Evolutionary conservation across 2,797 vertebrate species (phyloP).

Genomic region (Oreonectes daqikongensis): DNA sequence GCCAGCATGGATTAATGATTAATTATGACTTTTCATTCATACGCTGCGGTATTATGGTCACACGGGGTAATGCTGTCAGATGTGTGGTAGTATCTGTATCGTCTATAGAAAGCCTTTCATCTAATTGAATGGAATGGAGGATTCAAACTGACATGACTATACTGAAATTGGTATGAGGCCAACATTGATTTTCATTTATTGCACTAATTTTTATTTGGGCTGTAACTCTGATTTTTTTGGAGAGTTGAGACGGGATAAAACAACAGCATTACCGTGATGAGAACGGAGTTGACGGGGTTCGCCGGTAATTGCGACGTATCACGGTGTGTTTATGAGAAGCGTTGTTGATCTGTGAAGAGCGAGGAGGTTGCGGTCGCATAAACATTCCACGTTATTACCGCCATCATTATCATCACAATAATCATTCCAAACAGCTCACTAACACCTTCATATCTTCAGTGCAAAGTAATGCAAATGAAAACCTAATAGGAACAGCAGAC

Average conservation of each 20-base stretch:
- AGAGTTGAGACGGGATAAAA: constrained; percentile 21
- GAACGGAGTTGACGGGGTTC: constrained; percentile 4
- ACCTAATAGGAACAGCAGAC: not conserved
- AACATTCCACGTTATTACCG: constrained; percentile 8
- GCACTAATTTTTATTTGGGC: constrained; percentile 43
- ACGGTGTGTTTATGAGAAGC: constrained; percentile 31
- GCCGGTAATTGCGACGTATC: constrained; percentile 11
- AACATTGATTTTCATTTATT: constrained; percentile 56
- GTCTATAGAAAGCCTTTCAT: constrained; percentile 9
- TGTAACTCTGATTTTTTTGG: constrained; percentile 35
- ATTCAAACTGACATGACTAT: constrained; percentile 34
- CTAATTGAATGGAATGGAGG: constrained; percentile 33
- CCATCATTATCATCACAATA: constrained; percentile 10
- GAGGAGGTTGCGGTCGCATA: not conserved
- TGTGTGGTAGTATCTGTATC: constrained; percentile 18
- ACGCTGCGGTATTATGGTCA: constrained; percentile 16
- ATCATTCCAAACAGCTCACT: constrained; percentile 15
- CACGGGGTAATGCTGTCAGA: constrained; percentile 1
- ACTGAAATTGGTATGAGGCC: constrained; percentile 40
- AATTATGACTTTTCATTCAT: constrained; percentile 25
- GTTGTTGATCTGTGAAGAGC: constrained; percentile 46
- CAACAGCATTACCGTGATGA: constrained; percentile 27
- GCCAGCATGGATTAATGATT: constrained; percentile 21
- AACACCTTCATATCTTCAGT: not conserved
- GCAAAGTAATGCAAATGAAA: not conserved